Evolutionary conservation across 2,797 vertebrate species (phyloP), one percentile per base, ranked within the genome.

Genomic region (Gymnothorax javanicus): DNA sequence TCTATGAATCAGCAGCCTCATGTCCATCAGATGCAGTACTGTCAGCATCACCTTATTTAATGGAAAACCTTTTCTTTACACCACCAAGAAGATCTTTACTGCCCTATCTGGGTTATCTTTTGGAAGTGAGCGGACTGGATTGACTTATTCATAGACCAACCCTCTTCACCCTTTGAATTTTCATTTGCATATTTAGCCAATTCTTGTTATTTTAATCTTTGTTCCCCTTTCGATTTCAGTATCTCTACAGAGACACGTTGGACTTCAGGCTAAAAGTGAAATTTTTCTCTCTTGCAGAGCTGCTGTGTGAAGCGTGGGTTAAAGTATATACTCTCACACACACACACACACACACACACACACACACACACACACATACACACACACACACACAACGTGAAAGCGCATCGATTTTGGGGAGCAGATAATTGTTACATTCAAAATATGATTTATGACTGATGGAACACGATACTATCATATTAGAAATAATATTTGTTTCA

Each of bases 1-100:
- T 93, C 90, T 86, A 81, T 90, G 87, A 8, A 43, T 85, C 83
- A 91, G 89, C 90, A 91, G 94, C 94, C 95, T 95, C 95, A 94
- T 87, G 84, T 87, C 58, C 89, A 84, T 64, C 89, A 90, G 88
- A 93, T 93, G 94, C 92, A 93, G 91, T 89, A 88, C 83, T 1
- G 62, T 69, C 59, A 8, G 60, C 90, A 89, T 93, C 77, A 43
- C 88, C 54, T 84, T 67, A 62, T 23, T 43, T 69, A n/a, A 84
- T 43, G 69, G 58, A 84, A 33, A 33, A 50, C 83, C 83, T 84
- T 83, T 59, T 62, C 50, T 54, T 60, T 58, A 56, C 20, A 81
- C 17, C 25, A 27, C 73, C 73, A 57, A 56, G 50, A 57, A 75
- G 50, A 59, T 86, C 52, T 54, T 23, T 5, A 23, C 15, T 81